Conservation (phyloP, 2,888 invertebrate genomes). For the Acleris holmiana region DNA sequence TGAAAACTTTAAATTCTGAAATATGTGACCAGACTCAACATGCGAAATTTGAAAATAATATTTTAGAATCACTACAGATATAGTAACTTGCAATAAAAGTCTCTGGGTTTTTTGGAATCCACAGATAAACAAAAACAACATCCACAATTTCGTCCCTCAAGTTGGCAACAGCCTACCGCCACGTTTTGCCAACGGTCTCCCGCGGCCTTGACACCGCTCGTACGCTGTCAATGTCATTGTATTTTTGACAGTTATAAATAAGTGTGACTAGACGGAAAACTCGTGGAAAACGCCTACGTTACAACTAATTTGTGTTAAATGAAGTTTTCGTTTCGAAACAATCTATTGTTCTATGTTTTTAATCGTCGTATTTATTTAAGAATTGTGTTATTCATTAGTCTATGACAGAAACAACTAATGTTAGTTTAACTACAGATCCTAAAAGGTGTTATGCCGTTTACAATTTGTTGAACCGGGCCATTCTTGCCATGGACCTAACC, state of each 20-base stretch:
- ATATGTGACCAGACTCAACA: no score
- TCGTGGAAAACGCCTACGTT: slow-evolving; percentile 27
- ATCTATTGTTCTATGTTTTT: not conserved
- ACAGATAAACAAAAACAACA: slow-evolving; percentile 7
- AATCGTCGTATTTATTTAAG: no score
- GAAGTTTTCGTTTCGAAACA: slow-evolving; percentile 8
- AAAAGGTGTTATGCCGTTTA: no score
- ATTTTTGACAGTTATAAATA: slow-evolving; percentile 41
- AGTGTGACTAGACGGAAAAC: slow-evolving; percentile 26
- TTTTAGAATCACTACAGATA: no score
- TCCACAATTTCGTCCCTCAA: slow-evolving; percentile 15
- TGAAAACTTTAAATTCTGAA: no score
- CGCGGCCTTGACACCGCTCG: slow-evolving; percentile 52
- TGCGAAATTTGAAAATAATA: no score
- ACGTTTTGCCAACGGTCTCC: slow-evolving; percentile 42
- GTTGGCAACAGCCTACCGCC: slow-evolving; percentile 40
- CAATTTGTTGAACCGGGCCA: no score
- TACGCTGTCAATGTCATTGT: slow-evolving; percentile 51
- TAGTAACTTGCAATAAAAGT: no score
- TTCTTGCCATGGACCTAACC: no score
- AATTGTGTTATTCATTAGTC: no score
- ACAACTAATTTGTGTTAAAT: slow-evolving; percentile 30
- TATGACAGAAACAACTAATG: no score
- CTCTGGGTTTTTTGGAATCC: not conserved
- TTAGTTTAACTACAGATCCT: no score